Percentiles rank a stretch among this genome's conserved stretches.
phyloP scores from a whole-genome alignment of 2,888 invertebrate species.

The Eupithecia subumbrata region DNA sequence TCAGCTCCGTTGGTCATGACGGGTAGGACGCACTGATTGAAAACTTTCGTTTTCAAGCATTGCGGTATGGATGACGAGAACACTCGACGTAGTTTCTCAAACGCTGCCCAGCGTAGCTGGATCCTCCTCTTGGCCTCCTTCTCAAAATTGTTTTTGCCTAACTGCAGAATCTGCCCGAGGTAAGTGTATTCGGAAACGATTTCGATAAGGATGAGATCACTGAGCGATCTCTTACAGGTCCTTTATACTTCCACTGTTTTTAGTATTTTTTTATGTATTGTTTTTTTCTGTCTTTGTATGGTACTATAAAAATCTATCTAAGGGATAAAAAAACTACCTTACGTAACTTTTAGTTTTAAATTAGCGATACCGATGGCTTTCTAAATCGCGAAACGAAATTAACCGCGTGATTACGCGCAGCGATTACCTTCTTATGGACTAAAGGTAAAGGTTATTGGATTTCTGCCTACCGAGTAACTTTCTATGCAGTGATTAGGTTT shows the following conservation, averaged over 20 bases:
- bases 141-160: too few species aligned
- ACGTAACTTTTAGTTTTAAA: slow-evolving; percentile 22
- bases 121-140: too few species aligned
- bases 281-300: not conserved
- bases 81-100: too few species aligned
- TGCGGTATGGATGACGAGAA: too few species aligned
- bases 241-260: not conserved
- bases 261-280: not conserved
- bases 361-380: slow-evolving; percentile 44
- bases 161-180: too few species aligned
- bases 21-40: too few species aligned
- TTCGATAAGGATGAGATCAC: too few species aligned
- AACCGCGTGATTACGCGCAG: slow-evolving; percentile 13
- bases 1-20: too few species aligned
- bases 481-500: not conserved
- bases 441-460: slow-evolving; percentile 10
- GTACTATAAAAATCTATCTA: not conserved
- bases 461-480: not conserved
- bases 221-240: too few species aligned
- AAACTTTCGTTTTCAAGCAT: too few species aligned
- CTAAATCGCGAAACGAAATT: slow-evolving; percentile 43
- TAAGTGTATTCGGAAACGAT: too few species aligned
- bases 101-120: too few species aligned
- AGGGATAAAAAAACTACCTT: slow-evolving; percentile 14
- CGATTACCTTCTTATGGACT: slow-evolving; percentile 10